phyloP scores from a whole-genome alignment of 1,140 invertebrate genomes.

The Samia ricini region DNA sequence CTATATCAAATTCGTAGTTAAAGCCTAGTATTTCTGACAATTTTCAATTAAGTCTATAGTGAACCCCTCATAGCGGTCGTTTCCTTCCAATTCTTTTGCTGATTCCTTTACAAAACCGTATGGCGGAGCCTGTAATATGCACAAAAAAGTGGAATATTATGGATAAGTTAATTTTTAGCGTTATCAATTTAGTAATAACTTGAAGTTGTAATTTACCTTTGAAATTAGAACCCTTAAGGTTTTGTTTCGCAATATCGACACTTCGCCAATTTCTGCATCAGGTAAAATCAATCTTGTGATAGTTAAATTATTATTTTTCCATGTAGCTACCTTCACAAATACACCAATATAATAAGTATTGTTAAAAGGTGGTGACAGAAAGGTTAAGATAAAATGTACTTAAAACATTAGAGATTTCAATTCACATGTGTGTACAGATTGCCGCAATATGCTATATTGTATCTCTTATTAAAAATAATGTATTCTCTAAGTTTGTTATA shows the following conservation, averaged over 20 bases:
- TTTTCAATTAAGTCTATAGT: slow-evolving; percentile 88
- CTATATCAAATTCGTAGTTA: slow-evolving; percentile 89
- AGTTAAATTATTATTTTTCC: slow-evolving; percentile 39
- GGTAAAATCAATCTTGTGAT: slow-evolving; percentile 41
- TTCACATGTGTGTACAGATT: too few species aligned
- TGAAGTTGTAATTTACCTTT: slow-evolving; percentile 79
- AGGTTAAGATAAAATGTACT: too few species aligned
- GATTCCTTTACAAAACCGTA: slow-evolving; percentile 91
- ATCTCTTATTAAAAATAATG: too few species aligned
- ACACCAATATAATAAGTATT: slow-evolving; percentile 7
- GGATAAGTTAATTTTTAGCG: neutral
- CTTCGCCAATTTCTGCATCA: slow-evolving; percentile 47
- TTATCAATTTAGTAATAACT: neutral
- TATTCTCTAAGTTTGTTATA: too few species aligned
- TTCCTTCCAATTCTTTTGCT: slow-evolving; percentile 82
- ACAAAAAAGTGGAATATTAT: slow-evolving; percentile 9
- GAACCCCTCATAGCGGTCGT: slow-evolving; percentile 89
- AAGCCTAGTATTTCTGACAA: slow-evolving; percentile 89
- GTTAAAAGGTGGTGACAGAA: neutral
- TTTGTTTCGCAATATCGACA: slow-evolving; percentile 62
- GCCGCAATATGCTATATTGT: too few species aligned
- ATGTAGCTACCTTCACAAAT: slow-evolving; percentile 49
- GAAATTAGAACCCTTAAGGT: slow-evolving; percentile 89
- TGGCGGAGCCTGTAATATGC: slow-evolving; percentile 81
- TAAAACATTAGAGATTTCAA: too few species aligned